Conservation (phyloP, 2,113 vertebrate species). For the Varanus komodoensis region DNA sequence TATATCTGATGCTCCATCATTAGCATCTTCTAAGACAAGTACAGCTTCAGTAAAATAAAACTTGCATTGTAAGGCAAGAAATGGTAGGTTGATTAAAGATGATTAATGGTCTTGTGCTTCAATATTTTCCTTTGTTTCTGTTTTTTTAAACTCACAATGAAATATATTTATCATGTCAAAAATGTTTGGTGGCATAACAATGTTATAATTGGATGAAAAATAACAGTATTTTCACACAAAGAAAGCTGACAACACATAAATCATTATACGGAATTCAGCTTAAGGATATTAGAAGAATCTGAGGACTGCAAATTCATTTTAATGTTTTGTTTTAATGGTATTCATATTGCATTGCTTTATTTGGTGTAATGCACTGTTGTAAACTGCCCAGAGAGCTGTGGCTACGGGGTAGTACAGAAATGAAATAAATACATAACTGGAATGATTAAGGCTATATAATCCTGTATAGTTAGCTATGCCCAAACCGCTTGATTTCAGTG, state of each 20-base stretch:
- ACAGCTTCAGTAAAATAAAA: not conserved
- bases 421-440: too few species aligned
- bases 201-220: slow-evolving; percentile 38
- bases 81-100: slow-evolving; percentile 26
- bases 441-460: not conserved
- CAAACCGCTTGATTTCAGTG: not conserved
- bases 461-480: not conserved
- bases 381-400: too few species aligned
- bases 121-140: slow-evolving; percentile 6
- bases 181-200: slow-evolving; percentile 14
- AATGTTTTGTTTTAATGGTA: not conserved
- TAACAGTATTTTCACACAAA: slow-evolving; percentile 20
- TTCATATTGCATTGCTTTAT: not conserved
- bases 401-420: too few species aligned
- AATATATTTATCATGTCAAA: slow-evolving; percentile 38
- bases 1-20: not conserved
- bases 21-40: not conserved
- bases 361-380: too few species aligned
- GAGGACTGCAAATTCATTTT: not conserved
- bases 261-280: slow-evolving; percentile 20
- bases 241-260: slow-evolving; percentile 30
- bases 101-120: slow-evolving; percentile 25
- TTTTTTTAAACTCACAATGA: not conserved
- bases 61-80: not conserved
- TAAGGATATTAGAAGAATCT: slow-evolving; percentile 11